Percentiles rank a stretch among this genome's conserved stretches.
phyloP scores from a whole-genome alignment of 2,797 vertebrate species.

The Lacerta bilineata region DNA sequence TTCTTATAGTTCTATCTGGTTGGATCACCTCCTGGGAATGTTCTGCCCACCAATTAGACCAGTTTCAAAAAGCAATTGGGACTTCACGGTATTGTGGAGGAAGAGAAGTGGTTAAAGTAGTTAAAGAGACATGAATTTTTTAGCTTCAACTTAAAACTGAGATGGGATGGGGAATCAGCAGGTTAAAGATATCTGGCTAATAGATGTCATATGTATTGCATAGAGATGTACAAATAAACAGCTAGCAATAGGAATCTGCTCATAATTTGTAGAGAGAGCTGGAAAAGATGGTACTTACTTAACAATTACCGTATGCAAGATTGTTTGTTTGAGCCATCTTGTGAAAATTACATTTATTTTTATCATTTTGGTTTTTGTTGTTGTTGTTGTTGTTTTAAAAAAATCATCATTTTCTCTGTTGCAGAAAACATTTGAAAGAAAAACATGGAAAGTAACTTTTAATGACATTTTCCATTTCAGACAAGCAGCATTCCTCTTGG shows the following conservation, averaged over 20 bases:
- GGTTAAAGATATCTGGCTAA: neutral
- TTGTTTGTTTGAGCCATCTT: neutral
- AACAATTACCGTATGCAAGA: neutral
- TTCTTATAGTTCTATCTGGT: neutral
- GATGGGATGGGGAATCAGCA: neutral
- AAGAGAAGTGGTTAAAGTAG: neutral
- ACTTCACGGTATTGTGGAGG: neutral
- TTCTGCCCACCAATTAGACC: neutral
- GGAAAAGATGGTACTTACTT: neutral
- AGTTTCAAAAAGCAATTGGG: conserved; percentile 3
- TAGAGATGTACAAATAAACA: neutral
- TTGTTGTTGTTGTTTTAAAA: too few relatives aligned
- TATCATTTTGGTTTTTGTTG: neutral
- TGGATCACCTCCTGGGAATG: conserved; percentile 6
- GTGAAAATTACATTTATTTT: neutral
- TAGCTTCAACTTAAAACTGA: conserved; percentile 6
- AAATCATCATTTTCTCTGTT: neutral
- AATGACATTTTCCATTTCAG: neutral
- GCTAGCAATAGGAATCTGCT: neutral
- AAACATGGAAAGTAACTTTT: neutral
- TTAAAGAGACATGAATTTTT: neutral
- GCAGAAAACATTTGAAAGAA: neutral
- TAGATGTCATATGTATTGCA: neutral
- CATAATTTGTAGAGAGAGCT: neutral
- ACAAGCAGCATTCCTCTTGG: neutral